These are phyloP conservation scores for Microtus oregoni DNA, from an alignment of 2,113 vertebrate genomes.

Conservation along the genomic window DNA sequence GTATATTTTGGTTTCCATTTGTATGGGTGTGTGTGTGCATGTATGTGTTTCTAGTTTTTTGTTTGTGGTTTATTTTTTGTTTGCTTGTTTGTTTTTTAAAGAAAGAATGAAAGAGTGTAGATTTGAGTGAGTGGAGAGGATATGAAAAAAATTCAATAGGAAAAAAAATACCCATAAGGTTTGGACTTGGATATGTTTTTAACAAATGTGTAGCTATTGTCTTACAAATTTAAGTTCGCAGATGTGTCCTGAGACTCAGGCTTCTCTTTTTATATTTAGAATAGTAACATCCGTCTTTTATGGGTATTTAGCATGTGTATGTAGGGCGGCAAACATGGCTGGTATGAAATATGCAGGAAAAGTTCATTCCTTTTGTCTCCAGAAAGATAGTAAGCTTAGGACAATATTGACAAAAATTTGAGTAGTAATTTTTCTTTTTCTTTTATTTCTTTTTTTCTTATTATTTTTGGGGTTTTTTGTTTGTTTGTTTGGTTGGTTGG, in stretches of 20 bases:
- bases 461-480: too few relatives aligned
- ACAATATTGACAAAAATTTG: slow-evolving; percentile 33
- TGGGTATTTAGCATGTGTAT: not conserved
- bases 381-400: not conserved
- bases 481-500: not conserved
- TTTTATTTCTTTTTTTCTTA: not conserved
- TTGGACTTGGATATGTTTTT: not conserved
- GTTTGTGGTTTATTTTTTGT: not conserved
- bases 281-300: not conserved
- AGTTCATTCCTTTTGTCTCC: not conserved
- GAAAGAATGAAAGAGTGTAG: not conserved
- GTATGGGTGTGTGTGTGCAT: not conserved
- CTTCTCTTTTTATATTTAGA: not conserved
- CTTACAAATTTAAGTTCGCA: slow-evolving; percentile 18
- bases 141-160: not conserved
- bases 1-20: not conserved
- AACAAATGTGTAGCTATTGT: not conserved
- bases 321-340: not conserved
- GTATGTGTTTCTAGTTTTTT: not conserved
- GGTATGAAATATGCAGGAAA: not conserved
- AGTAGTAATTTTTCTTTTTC: not conserved
- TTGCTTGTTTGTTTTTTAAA: not conserved
- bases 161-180: not conserved
- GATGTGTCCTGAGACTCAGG: not conserved
- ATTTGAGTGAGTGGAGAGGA: not conserved